A percentile compares a stretch with the other conserved stretches of the same genome.
Evolutionary conservation across 2,797 vertebrate genomes (phyloP).

Genomic region (Argya squamiceps): DNA sequence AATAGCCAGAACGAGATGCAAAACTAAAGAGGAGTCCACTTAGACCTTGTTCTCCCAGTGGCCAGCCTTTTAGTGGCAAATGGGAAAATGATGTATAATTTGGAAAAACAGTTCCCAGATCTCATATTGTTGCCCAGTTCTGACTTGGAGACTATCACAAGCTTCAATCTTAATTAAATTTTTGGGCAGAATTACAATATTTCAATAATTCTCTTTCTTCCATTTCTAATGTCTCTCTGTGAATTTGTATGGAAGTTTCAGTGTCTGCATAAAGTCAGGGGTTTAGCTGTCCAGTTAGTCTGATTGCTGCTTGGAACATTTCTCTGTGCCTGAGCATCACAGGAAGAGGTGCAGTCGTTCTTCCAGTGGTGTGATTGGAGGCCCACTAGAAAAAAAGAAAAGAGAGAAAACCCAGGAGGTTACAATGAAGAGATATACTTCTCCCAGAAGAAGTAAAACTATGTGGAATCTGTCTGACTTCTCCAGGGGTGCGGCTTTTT

Average conservation of each 20-base stretch:
- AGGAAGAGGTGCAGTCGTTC: background rate
- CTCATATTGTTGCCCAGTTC: background rate
- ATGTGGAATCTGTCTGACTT: background rate
- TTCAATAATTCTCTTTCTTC: background rate
- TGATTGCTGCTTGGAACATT: background rate
- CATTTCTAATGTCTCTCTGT: background rate
- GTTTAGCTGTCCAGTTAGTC: background rate
- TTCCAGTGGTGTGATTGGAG: background rate
- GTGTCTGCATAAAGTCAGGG: background rate
- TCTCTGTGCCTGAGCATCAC: background rate
- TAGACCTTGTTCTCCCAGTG: background rate
- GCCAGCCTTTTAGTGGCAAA: background rate
- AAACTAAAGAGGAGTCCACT: background rate
- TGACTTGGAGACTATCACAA: background rate
- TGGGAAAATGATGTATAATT: background rate
- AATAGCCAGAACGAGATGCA: background rate
- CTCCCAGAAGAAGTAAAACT: conserved; percentile 18
- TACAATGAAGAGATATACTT: background rate
- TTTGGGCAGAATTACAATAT: background rate
- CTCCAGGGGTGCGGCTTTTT: background rate
- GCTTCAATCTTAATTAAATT: background rate
- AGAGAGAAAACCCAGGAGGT: background rate
- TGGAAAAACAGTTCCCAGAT: background rate
- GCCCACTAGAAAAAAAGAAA: background rate
- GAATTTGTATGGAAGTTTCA: background rate